Conservation (phyloP, 2,888 invertebrate species). For the Caenorhabditis zanzibari region DNA sequence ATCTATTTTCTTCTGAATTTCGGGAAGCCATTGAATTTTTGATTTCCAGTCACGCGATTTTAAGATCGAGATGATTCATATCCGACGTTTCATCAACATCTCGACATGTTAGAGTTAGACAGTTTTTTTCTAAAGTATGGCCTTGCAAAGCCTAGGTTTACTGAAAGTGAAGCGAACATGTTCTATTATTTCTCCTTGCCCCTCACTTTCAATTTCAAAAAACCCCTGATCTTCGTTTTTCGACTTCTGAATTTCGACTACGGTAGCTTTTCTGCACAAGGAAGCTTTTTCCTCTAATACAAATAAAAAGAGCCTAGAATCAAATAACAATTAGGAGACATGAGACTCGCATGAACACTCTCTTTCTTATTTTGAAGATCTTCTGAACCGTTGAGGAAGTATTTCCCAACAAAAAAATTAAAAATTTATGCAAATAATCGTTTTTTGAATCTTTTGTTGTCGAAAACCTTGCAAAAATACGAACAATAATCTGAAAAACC, state of each 20-base stretch:
- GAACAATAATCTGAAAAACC: too few species aligned
- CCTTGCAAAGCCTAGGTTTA: neutral
- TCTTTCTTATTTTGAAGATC: neutral
- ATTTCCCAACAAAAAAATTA: neutral
- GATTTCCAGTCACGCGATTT: slow-evolving; percentile 5
- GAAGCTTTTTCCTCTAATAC: neutral
- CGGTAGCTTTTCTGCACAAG: neutral
- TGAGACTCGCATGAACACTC: neutral
- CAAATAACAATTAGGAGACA: slow-evolving; percentile 1
- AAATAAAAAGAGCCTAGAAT: neutral
- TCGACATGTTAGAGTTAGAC: neutral
- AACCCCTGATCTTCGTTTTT: neutral
- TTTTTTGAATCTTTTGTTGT: too few species aligned
- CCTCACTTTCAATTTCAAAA: neutral
- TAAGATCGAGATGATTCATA: slow-evolving; percentile 11
- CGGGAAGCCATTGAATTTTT: slow-evolving; percentile 9
- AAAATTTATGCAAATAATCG: too few species aligned
- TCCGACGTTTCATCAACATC: neutral
- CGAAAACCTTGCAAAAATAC: too few species aligned
- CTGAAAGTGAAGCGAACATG: neutral
- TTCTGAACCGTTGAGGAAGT: neutral
- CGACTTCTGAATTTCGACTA: neutral
- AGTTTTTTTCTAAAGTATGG: neutral
- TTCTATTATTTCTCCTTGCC: neutral
- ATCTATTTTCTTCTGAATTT: neutral